A percentile compares a stretch with the other conserved stretches of the same genome.
These are phyloP conservation scores for Pherbina coryleti DNA, from an alignment of 2,888 invertebrate species.

Conservation along the genomic window DNA sequence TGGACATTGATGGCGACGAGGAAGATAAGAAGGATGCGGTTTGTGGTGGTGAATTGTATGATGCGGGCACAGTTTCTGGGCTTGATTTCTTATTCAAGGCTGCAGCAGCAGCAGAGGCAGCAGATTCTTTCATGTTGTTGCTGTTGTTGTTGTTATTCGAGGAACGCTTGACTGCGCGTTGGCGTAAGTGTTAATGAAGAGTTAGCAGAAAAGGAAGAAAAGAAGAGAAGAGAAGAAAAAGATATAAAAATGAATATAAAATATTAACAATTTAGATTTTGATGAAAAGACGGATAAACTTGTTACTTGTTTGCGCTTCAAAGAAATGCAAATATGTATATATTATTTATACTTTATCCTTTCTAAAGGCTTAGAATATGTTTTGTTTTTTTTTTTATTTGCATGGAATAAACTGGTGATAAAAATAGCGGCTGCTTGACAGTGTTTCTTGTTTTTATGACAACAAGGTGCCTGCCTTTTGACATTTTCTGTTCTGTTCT, in stretches of 20 bases:
- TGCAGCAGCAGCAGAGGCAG: slow-evolving; percentile 44
- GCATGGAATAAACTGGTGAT: too few species aligned
- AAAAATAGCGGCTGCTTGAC: too few species aligned
- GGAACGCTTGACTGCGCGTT: slow-evolving; percentile 57
- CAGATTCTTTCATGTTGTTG: slow-evolving; percentile 40
- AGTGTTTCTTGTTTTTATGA: too few species aligned
- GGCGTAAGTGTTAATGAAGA: background rate
- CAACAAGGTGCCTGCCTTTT: too few species aligned
- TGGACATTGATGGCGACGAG: slow-evolving; percentile 26
- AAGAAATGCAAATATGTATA: slow-evolving; percentile 5
- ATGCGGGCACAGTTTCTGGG: slow-evolving; percentile 63
- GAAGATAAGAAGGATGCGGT: slow-evolving; percentile 22
- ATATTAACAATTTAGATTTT: background rate
- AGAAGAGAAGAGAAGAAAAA: background rate
- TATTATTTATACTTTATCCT: background rate
- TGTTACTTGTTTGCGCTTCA: background rate
- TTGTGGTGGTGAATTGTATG: slow-evolving; percentile 58
- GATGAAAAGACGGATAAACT: background rate
- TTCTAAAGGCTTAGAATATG: too few species aligned
- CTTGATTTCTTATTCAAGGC: slow-evolving; percentile 61
- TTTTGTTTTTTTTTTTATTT: too few species aligned
- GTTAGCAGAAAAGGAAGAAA: background rate
- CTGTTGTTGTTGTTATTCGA: slow-evolving; percentile 47
- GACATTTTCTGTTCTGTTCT: too few species aligned
- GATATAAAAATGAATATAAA: background rate